Conservation (phyloP, 2,888 invertebrate species). For the Melipona beecheii region DNA sequence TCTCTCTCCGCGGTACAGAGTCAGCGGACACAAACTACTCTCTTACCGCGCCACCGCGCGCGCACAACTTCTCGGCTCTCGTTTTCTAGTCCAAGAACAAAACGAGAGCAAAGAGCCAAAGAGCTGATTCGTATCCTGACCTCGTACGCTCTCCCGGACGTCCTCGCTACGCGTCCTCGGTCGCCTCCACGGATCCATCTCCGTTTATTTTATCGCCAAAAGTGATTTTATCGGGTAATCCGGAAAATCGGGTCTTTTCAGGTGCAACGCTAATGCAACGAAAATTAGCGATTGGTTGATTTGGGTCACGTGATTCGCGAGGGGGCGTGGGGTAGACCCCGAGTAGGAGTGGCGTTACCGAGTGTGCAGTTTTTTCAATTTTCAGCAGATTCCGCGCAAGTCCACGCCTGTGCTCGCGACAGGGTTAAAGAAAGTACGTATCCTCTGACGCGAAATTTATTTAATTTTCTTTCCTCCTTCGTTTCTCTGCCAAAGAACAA, state of each 20-base stretch:
- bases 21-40: background rate
- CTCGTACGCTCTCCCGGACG: background rate
- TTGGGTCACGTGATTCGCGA: too few relatives aligned
- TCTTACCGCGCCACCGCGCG: conserved; percentile 7
- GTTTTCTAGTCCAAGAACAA: conserved; percentile 29
- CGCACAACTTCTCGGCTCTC: conserved; percentile 39
- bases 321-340: too few relatives aligned
- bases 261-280: too few relatives aligned
- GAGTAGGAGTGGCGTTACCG: too few relatives aligned
- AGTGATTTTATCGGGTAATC: too few relatives aligned
- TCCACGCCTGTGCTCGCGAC: background rate
- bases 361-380: background rate
- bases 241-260: too few relatives aligned
- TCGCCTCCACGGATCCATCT: background rate
- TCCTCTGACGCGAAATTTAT: background rate
- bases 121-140: conserved; percentile 42
- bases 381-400: background rate
- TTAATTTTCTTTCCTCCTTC: background rate
- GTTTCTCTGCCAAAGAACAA: too few relatives aligned
- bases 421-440: background rate
- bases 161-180: too few relatives aligned
- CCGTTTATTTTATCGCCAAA: too few relatives aligned
- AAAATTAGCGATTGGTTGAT: too few relatives aligned
- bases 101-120: conserved; percentile 10
- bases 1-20: background rate